Evolutionary conservation across 2,888 invertebrate genomes (phyloP).

Genomic region (Chromoteleia sp.): DNA sequence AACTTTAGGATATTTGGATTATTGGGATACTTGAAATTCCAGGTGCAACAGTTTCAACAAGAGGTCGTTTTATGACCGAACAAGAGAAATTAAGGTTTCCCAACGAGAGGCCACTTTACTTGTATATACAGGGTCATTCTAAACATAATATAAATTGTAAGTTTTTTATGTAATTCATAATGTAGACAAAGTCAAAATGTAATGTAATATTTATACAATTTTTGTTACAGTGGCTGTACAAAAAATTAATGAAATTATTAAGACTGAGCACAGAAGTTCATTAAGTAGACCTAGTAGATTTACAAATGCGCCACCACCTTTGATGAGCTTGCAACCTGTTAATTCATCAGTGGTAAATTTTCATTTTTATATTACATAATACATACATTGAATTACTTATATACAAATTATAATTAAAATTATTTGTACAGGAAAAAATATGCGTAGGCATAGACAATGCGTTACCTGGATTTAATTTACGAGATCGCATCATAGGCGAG

Average conservation of each 20-base stretch:
- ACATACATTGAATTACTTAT: background rate
- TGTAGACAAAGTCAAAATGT: no score
- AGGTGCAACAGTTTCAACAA: slow-evolving; percentile 87
- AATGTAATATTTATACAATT: background rate
- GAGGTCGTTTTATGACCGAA: slow-evolving; percentile 86
- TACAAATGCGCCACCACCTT: slow-evolving; percentile 84
- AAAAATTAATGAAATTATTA: slow-evolving; percentile 86
- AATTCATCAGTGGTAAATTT: slow-evolving; percentile 80
- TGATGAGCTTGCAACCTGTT: slow-evolving; percentile 84
- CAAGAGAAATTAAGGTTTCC: slow-evolving; percentile 85
- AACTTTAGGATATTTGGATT: no score
- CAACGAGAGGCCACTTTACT: slow-evolving; percentile 86
- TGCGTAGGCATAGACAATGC: slow-evolving; percentile 92
- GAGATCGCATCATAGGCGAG: slow-evolving; percentile 90
- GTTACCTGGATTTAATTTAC: slow-evolving; percentile 90
- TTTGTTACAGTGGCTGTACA: slow-evolving; percentile 85
- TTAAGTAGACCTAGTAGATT: slow-evolving; percentile 83
- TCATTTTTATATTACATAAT: slow-evolving; percentile 27
- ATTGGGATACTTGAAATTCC: slow-evolving; percentile 67
- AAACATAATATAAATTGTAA: slow-evolving; percentile 85
- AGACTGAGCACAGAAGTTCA: slow-evolving; percentile 82
- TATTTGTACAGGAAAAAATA: slow-evolving; percentile 89
- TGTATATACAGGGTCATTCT: slow-evolving; percentile 86
- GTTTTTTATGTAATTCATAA: no score
- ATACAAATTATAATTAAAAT: background rate